Base-by-base conservation (phyloP, 2,888 invertebrate genomes). In the Helicoverpa assulta region DNA sequence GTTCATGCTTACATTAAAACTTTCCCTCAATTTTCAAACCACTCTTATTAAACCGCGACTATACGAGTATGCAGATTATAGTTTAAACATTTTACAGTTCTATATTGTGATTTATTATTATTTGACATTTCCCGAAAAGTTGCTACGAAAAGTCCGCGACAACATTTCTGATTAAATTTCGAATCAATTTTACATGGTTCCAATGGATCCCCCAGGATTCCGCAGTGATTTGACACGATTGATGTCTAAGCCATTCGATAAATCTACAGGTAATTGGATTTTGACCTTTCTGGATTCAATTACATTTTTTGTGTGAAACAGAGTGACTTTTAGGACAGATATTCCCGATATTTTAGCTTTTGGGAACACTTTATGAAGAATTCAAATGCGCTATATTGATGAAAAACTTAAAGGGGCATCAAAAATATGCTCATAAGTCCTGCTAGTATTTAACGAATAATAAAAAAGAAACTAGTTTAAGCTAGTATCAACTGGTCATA, bases 211-310 rank as follows among this genome's bases (percentile, higher is more conserved):
- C 55, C 55, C 12, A n/a, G 53, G 67, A 55, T 63, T 4, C 6
- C n/a, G n/a, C 8, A 33, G 52, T 61, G 29, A 72, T 72, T 56
- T 56, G 70, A 47, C n/a, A 53, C 50, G 67, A 62, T 62, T 53
- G 16, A 70, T 67, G 50, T 57, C 52, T 59, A 64, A 43, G 50
- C 29, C 56, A 43, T 51, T 70, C 37, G 54, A 70, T 75, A 67
- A 75, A 70, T 77, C 55, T 54, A 51, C 29, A 57, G 12, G 26
- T 71, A 63, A 82, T 82, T 71, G 75, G 53, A 57, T 65, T 69
- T 60, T 54, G 54, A 62, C 61, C 63, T 52, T 75, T 76, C 18
- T 16, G 40, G 7, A 76, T 53, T 50, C 16, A 53, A 75, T 68
- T 52, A 37, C 19, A 26, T 26, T 68, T 70, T 50, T 67, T 18